A percentile compares a stretch with the other conserved stretches of the same genome.
These are phyloP conservation scores for Saccostrea echinata DNA, from an alignment of 1,140 invertebrate species.

Conservation along the genomic window DNA sequence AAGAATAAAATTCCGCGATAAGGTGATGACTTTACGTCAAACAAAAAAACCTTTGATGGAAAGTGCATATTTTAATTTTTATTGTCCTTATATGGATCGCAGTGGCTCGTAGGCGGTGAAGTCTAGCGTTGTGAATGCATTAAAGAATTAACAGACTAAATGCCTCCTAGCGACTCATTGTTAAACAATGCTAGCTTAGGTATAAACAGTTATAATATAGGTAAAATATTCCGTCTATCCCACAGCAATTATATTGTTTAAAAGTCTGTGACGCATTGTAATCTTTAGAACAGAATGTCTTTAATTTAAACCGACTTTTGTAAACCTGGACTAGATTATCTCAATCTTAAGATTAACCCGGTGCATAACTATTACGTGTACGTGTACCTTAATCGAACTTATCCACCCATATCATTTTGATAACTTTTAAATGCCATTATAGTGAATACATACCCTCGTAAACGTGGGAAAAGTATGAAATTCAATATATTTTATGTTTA, in stretches of 20 bases:
- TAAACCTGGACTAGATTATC: background rate
- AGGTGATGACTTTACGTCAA: background rate
- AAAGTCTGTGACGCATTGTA: background rate
- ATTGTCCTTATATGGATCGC: background rate
- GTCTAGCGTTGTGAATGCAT: background rate
- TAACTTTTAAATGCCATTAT: background rate
- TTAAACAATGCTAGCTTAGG: background rate
- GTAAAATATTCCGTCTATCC: background rate
- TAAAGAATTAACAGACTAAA: background rate
- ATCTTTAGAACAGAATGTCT: background rate
- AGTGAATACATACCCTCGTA: background rate
- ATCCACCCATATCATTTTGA: background rate
- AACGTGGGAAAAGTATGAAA: background rate
- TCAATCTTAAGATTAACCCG: background rate
- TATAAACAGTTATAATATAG: background rate
- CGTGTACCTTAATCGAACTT: background rate
- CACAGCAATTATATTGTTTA: background rate
- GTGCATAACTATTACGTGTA: background rate
- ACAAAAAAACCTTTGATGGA: conserved; percentile 12
- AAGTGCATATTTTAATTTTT: conserved; percentile 21
- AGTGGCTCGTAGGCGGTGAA: background rate
- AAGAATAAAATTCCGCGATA: background rate
- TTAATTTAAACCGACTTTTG: background rate
- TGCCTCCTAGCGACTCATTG: conserved; percentile 12
- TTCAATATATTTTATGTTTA: too few species aligned